Evolutionary conservation across 2,797 vertebrate genomes (phyloP).

Genomic region (Halcyon smyrnensis): DNA sequence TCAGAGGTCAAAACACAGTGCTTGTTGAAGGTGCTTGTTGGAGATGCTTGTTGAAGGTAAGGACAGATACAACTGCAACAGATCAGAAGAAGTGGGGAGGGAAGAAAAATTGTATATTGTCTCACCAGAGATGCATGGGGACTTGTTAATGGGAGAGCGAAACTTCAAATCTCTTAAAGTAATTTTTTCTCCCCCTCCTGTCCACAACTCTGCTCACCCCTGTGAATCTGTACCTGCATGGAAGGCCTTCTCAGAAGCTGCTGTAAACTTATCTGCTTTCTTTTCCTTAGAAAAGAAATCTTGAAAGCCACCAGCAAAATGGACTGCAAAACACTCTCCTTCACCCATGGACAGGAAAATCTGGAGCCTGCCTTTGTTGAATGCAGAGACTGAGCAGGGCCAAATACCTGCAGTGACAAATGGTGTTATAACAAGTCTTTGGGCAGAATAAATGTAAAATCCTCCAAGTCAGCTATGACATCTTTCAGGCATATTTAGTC

Average conservation of each 20-base stretch:
- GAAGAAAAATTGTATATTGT: neutral
- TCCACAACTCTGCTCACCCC: neutral
- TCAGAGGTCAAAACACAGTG: neutral
- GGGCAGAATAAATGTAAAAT: conserved; percentile 33
- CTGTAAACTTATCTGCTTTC: neutral
- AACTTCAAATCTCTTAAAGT: neutral
- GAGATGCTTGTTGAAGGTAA: neutral
- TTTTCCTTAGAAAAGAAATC: neutral
- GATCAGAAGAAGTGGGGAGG: neutral
- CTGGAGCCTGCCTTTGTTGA: neutral
- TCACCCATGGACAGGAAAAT: neutral
- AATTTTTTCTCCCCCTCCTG: neutral
- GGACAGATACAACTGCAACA: neutral
- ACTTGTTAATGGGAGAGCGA: neutral
- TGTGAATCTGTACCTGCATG: neutral
- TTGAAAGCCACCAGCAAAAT: neutral
- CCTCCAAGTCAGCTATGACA: neutral
- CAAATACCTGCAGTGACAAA: conserved; percentile 7
- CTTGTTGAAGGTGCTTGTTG: no score
- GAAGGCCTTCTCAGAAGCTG: neutral
- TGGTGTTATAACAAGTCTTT: neutral
- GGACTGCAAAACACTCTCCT: neutral
- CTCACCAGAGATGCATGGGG: neutral
- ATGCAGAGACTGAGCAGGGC: neutral
- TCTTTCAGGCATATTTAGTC: conserved; percentile 45